Evolutionary conservation across 2,888 invertebrate species (phyloP).

Genomic region (Eupeodes latifasciatus): DNA sequence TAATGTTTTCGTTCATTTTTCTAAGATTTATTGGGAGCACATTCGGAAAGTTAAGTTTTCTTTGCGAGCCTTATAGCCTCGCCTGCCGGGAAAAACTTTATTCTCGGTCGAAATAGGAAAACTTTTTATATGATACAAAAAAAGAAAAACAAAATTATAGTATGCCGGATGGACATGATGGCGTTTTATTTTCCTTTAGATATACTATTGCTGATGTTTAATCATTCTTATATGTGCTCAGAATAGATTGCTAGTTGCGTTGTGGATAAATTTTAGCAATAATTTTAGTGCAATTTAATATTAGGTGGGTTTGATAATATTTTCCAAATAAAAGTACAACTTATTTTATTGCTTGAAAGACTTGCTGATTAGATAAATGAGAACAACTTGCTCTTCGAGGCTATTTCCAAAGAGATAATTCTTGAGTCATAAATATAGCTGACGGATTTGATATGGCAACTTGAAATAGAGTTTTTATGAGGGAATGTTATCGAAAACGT

Average conservation of each 20-base stretch:
- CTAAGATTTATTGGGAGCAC: constrained; percentile 59
- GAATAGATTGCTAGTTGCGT: neutral
- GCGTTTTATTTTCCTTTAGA: constrained; percentile 23
- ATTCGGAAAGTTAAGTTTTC: constrained; percentile 45
- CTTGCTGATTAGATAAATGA: too few species aligned
- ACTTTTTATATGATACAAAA: constrained; percentile 21
- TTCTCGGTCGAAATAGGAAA: constrained; percentile 38
- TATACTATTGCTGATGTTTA: constrained; percentile 32
- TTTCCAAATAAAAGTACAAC: too few species aligned
- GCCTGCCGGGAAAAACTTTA: constrained; percentile 19
- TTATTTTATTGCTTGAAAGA: too few species aligned
- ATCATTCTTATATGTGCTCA: constrained; percentile 34
- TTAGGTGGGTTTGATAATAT: too few species aligned
- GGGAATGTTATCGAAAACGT: too few species aligned
- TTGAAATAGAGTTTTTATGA: too few species aligned
- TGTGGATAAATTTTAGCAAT: neutral
- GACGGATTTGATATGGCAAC: too few species aligned
- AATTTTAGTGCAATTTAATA: neutral
- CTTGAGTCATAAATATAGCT: too few species aligned
- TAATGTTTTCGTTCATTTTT: constrained; percentile 43
- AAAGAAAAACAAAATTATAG: neutral
- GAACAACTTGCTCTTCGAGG: too few species aligned
- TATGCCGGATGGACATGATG: constrained; percentile 22
- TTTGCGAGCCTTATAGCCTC: neutral
- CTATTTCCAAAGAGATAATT: too few species aligned